phyloP scores from a whole-genome alignment of 2,888 invertebrate species.

The Aphidius colemani region DNA sequence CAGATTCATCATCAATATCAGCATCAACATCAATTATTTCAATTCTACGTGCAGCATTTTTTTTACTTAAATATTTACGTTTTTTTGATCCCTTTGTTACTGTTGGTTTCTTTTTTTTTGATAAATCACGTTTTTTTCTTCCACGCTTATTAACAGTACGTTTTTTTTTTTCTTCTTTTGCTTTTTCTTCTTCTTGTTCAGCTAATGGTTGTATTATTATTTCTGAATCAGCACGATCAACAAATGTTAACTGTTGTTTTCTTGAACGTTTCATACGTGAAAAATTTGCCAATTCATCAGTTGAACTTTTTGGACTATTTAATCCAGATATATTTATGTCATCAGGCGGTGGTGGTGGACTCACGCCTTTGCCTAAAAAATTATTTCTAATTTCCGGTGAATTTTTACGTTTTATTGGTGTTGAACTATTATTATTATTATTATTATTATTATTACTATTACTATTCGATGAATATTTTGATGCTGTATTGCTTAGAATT shows the following conservation, averaged over 20 bases:
- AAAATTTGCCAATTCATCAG: conserved; percentile 28
- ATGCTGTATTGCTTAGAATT: no score
- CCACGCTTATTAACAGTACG: conserved; percentile 36
- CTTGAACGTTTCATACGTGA: conserved; percentile 47
- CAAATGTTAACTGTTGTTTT: conserved; percentile 54
- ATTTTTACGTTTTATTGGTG: no score
- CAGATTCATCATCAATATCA: conserved; percentile 34
- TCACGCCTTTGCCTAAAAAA: not conserved
- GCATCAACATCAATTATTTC: conserved; percentile 56
- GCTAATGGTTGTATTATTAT: conserved; percentile 54
- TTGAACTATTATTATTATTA: not conserved
- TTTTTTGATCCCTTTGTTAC: conserved; percentile 8
- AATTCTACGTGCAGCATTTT: conserved; percentile 35
- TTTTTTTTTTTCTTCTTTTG: conserved; percentile 36
- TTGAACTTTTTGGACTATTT: no score
- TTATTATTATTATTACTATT: no score
- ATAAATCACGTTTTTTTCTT: conserved; percentile 27
- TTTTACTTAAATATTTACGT: not conserved
- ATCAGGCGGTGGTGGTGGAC: not conserved
- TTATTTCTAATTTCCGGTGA: no score
- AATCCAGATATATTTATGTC: not conserved
- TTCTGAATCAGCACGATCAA: conserved; percentile 56
- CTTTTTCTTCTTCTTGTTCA: conserved; percentile 40
- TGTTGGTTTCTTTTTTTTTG: conserved; percentile 34
- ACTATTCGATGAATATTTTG: no score